These are phyloP conservation scores for Incurvaria masculella DNA, from an alignment of 2,888 invertebrate genomes.

Conservation along the genomic window DNA sequence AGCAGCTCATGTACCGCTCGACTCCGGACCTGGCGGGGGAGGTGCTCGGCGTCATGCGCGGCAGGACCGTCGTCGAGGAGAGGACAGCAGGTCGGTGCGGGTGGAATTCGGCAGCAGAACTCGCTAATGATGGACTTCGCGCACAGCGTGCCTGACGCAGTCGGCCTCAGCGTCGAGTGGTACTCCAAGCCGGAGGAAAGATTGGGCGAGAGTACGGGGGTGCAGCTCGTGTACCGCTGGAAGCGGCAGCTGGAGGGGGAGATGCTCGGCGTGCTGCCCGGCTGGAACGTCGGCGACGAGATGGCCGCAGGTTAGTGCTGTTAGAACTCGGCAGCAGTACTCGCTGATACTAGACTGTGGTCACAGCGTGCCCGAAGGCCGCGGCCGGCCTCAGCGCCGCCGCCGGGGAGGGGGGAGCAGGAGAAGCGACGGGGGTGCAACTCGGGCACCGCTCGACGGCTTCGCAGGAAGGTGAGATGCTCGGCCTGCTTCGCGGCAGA, in stretches of 20 bases:
- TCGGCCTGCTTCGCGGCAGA: constrained; percentile 14
- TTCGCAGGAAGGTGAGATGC: constrained; percentile 15
- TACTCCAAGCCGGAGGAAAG: constrained; percentile 17
- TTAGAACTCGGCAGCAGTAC: constrained; percentile 18
- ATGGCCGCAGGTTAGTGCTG: constrained; percentile 23
- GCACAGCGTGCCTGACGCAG: constrained; percentile 18
- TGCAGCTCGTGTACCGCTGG: constrained; percentile 25
- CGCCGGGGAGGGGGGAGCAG: constrained; percentile 13
- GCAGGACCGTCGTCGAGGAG: not conserved
- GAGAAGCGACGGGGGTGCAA: not conserved
- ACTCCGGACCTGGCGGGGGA: constrained; percentile 16
- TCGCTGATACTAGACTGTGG: constrained; percentile 21
- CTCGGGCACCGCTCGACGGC: constrained; percentile 22
- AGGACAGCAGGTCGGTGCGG: constrained; percentile 5
- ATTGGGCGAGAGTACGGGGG: too few relatives aligned
- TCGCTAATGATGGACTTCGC: constrained; percentile 21
- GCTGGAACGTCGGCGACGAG: too few relatives aligned
- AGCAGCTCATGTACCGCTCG: constrained; percentile 20
- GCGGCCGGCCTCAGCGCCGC: constrained; percentile 18
- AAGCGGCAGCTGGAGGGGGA: constrained; percentile 16
- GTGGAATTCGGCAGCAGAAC: constrained; percentile 17
- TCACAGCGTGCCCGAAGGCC: constrained; percentile 18
- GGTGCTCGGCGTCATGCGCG: constrained; percentile 16
- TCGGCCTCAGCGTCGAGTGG: constrained; percentile 23
- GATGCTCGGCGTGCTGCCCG: constrained; percentile 18